Evolutionary conservation across 2,113 vertebrate genomes (phyloP).

Genomic region (Corythoichthys haematopterus): DNA sequence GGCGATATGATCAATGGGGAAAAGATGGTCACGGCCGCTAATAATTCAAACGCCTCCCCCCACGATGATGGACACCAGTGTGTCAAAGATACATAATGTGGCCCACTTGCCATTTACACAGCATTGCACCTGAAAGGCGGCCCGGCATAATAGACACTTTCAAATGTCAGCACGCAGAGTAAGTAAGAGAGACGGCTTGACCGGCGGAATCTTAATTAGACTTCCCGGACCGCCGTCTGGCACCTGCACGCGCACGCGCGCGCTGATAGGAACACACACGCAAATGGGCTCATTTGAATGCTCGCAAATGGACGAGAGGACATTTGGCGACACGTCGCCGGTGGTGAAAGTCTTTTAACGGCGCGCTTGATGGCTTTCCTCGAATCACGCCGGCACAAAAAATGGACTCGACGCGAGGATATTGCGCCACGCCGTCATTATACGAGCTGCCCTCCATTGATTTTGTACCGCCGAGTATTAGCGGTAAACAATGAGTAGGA

Average conservation of each 20-base stretch:
- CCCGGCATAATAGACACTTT: constrained; percentile 81
- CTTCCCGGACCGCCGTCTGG: constrained; percentile 43
- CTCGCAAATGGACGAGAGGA: constrained; percentile 3
- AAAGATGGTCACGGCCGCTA: constrained; percentile 69
- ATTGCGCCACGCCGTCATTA: background rate
- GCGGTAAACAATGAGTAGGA: too few species aligned
- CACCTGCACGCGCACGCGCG: constrained; percentile 1
- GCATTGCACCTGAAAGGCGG: constrained; percentile 79
- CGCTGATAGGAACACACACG: constrained; percentile 11
- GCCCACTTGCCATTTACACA: constrained; percentile 79
- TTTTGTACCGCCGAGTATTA: too few species aligned
- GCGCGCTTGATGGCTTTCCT: background rate
- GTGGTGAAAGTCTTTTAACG: background rate
- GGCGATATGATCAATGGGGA: constrained; percentile 78
- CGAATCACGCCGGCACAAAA: background rate
- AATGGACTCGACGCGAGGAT: background rate
- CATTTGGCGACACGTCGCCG: background rate
- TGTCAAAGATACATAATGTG: constrained; percentile 79
- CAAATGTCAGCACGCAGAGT: constrained; percentile 82
- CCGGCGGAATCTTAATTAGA: constrained; percentile 77
- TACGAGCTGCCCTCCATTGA: too few species aligned
- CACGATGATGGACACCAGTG: constrained; percentile 74
- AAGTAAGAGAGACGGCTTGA: constrained; percentile 76
- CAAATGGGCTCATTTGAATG: constrained; percentile 7
- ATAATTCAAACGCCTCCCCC: constrained; percentile 64